Conservation (phyloP, 2,888 invertebrate species). For the Notodonta dromedarius region DNA sequence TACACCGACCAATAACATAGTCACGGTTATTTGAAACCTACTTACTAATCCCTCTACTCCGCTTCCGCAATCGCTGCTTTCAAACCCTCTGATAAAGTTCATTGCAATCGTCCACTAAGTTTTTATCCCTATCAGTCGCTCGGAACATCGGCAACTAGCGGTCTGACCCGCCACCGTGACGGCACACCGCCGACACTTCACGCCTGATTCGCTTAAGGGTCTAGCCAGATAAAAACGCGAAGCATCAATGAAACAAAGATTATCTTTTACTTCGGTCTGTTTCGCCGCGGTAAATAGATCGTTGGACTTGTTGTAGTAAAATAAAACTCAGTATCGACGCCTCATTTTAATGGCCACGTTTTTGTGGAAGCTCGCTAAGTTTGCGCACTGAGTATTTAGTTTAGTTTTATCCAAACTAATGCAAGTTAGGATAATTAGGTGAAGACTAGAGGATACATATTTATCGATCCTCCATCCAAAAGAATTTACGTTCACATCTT, state of each 20-base stretch:
- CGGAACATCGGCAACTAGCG: slow-evolving; percentile 51
- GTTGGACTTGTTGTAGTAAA: slow-evolving; percentile 32
- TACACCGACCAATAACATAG: too few species aligned
- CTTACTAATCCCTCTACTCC: background rate
- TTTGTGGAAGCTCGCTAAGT: background rate
- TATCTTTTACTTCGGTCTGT: slow-evolving; percentile 33
- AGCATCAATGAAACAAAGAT: slow-evolving; percentile 36
- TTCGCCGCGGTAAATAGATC: slow-evolving; percentile 37
- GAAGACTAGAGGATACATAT: too few species aligned
- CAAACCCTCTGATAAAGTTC: slow-evolving; percentile 38
- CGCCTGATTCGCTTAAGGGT: slow-evolving; percentile 46
- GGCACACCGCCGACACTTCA: slow-evolving; percentile 52
- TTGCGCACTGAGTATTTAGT: too few species aligned
- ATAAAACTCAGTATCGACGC: slow-evolving; percentile 21
- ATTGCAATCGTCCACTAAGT: slow-evolving; percentile 48
- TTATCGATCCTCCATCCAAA: too few species aligned
- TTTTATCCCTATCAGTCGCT: slow-evolving; percentile 45
- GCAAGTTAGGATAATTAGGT: too few species aligned
- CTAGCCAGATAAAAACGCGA: slow-evolving; percentile 33
- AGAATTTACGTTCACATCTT: too few species aligned
- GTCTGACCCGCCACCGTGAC: slow-evolving; percentile 54
- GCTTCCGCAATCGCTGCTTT: slow-evolving; percentile 13
- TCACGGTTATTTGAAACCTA: too few species aligned
- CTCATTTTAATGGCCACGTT: background rate
- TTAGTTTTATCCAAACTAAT: too few species aligned